Conservation (phyloP, 2,113 vertebrate species). For the Suricata suricatta region DNA sequence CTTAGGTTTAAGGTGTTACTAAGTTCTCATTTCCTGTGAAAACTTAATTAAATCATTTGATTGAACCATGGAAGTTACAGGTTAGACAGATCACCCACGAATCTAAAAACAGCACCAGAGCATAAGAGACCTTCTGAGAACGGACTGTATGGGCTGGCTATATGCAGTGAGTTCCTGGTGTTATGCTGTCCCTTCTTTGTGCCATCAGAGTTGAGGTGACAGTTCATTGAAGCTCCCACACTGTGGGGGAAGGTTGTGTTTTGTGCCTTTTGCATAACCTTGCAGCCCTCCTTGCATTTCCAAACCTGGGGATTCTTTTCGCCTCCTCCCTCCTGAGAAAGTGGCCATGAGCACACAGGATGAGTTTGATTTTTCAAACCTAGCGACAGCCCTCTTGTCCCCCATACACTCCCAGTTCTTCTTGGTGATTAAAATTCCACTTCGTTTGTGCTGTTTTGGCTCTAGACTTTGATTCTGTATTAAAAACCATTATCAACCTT, state of each 20-base stretch:
- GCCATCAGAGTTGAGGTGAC: background rate
- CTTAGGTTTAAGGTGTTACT: background rate
- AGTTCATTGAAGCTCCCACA: background rate
- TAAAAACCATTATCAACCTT: constrained; percentile 49
- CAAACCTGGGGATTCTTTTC: background rate
- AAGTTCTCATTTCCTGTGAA: background rate
- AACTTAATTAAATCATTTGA: constrained; percentile 48
- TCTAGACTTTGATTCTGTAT: constrained; percentile 53
- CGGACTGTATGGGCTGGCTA: background rate
- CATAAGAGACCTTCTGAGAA: background rate
- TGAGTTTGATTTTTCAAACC: constrained; percentile 4
- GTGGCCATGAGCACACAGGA: accelerated
- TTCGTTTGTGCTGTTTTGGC: constrained; percentile 26
- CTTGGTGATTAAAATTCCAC: background rate
- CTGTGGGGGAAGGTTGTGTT: background rate
- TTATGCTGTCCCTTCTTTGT: background rate
- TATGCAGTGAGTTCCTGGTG: background rate
- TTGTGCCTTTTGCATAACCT: background rate
- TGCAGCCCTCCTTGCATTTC: background rate
- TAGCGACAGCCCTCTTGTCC: background rate
- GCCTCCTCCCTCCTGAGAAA: background rate
- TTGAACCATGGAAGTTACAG: constrained; percentile 33
- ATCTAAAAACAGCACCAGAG: background rate
- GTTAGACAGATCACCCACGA: constrained; percentile 1
- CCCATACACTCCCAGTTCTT: background rate